phyloP scores from a whole-genome alignment of 2,888 invertebrate species.

The Caenorhabditis wallacei region DNA sequence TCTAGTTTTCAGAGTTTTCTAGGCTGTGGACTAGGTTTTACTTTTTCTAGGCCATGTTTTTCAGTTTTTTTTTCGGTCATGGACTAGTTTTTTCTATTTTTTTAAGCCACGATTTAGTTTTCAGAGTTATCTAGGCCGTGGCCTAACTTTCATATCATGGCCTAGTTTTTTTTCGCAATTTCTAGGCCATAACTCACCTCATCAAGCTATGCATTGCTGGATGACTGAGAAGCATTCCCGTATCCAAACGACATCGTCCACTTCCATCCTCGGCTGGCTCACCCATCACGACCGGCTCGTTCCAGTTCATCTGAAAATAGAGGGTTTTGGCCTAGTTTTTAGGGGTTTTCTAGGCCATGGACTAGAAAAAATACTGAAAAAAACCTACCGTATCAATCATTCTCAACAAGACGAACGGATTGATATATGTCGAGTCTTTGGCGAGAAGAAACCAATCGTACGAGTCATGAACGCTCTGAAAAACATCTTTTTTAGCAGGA shows the following conservation, averaged over 20 bases:
- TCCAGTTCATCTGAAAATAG: slow-evolving; percentile 79
- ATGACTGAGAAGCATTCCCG: slow-evolving; percentile 92
- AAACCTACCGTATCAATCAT: slow-evolving; percentile 85
- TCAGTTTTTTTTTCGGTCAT: too few relatives aligned
- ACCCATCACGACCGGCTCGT: slow-evolving; percentile 73
- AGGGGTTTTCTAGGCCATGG: too few relatives aligned
- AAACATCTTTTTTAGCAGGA: too few relatives aligned
- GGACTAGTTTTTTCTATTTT: too few relatives aligned
- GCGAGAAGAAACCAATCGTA: slow-evolving; percentile 95
- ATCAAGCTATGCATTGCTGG: slow-evolving; percentile 90
- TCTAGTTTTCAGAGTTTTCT: background rate
- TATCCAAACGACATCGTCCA: slow-evolving; percentile 86
- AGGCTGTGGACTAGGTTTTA: too few relatives aligned
- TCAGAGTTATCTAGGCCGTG: background rate
- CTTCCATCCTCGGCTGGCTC: slow-evolving; percentile 68
- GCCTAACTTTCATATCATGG: background rate
- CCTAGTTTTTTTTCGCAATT: too few relatives aligned
- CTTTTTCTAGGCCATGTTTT: too few relatives aligned
- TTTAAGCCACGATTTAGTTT: background rate
- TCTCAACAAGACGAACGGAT: slow-evolving; percentile 89
- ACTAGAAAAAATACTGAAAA: too few relatives aligned
- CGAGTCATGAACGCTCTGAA: slow-evolving; percentile 86
- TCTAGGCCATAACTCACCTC: slow-evolving; percentile 60
- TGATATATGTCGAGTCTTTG: slow-evolving; percentile 91
- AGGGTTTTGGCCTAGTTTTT: too few relatives aligned